phyloP scores from a whole-genome alignment of 2,888 invertebrate species.

The Gymnoscelis rufifasciata region DNA sequence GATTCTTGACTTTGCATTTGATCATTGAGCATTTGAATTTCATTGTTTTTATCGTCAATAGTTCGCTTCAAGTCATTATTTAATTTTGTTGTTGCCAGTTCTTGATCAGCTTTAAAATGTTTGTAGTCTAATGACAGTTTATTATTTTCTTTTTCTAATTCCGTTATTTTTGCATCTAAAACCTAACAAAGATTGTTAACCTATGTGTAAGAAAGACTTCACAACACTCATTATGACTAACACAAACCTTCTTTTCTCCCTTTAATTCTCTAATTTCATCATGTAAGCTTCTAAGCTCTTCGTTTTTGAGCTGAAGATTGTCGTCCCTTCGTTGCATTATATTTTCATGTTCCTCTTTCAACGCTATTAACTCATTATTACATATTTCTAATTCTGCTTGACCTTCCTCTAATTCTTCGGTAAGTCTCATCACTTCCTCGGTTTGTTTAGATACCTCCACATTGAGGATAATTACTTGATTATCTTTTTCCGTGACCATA shows the following conservation, averaged over 20 bases:
- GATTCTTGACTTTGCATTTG: conserved; percentile 38
- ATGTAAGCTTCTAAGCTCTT: conserved; percentile 49
- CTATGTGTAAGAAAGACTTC: conserved; percentile 25
- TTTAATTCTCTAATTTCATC: conserved; percentile 43
- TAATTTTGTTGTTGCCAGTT: conserved; percentile 33
- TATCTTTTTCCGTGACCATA: conserved; percentile 54
- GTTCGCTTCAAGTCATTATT: conserved; percentile 42
- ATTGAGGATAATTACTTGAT: conserved; percentile 54
- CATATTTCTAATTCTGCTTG: conserved; percentile 60
- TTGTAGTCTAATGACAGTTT: conserved; percentile 35
- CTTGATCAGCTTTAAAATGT: conserved; percentile 37
- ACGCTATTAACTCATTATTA: conserved; percentile 49
- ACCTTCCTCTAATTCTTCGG: conserved; percentile 56
- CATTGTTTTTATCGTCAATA: conserved; percentile 39
- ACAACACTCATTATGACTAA: conserved; percentile 24
- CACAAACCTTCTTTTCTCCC: conserved; percentile 61
- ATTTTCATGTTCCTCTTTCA: conserved; percentile 53
- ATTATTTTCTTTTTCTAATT: conserved; percentile 36
- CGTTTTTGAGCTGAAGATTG: conserved; percentile 49
- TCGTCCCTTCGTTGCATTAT: conserved; percentile 42
- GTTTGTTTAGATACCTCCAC: conserved; percentile 55
- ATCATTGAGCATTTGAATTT: conserved; percentile 44
- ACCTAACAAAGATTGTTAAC: conserved; percentile 47
- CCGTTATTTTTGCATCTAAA: conserved; percentile 42
- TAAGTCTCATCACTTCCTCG: conserved; percentile 44